Conservation (phyloP, 2,888 invertebrate species). For the Cheilosia impressa region DNA sequence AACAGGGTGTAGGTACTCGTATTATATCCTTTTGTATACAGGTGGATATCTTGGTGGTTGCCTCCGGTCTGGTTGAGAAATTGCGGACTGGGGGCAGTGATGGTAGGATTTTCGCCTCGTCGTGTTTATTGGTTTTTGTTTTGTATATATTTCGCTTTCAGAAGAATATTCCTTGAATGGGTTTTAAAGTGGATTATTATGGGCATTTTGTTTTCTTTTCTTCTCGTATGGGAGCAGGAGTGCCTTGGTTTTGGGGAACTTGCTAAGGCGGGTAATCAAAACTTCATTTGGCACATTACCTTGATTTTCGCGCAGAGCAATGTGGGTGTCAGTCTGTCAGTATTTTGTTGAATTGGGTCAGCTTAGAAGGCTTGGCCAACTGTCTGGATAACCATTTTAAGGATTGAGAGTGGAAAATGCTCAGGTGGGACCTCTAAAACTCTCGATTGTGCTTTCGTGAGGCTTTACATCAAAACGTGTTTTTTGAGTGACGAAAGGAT, state of each 20-base stretch:
- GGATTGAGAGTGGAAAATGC: too few species aligned
- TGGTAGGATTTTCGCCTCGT: constrained; percentile 55
- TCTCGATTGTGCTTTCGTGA: too few species aligned
- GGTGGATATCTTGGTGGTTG: constrained; percentile 46
- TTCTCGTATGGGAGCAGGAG: background rate
- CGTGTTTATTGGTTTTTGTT: constrained; percentile 49
- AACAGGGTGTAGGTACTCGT: background rate
- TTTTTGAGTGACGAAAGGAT: too few species aligned
- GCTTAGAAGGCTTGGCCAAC: too few species aligned
- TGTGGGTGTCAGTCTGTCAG: too few species aligned
- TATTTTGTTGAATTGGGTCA: too few species aligned
- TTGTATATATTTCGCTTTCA: background rate
- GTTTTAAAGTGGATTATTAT: constrained; percentile 53
- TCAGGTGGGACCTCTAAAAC: too few species aligned
- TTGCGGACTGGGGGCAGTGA: constrained; percentile 20
- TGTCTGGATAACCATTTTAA: too few species aligned
- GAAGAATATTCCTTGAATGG: constrained; percentile 41
- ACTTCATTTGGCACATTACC: constrained; percentile 18
- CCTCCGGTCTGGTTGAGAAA: background rate
- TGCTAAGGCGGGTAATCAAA: constrained; percentile 21
- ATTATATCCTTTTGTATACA: constrained; percentile 57
- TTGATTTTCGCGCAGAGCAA: background rate
- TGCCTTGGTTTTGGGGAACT: background rate
- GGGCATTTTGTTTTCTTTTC: background rate
- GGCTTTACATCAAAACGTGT: too few species aligned